These are phyloP conservation scores for Synergus gifuensis DNA, from an alignment of 2,888 invertebrate genomes.

Conservation along the genomic window DNA sequence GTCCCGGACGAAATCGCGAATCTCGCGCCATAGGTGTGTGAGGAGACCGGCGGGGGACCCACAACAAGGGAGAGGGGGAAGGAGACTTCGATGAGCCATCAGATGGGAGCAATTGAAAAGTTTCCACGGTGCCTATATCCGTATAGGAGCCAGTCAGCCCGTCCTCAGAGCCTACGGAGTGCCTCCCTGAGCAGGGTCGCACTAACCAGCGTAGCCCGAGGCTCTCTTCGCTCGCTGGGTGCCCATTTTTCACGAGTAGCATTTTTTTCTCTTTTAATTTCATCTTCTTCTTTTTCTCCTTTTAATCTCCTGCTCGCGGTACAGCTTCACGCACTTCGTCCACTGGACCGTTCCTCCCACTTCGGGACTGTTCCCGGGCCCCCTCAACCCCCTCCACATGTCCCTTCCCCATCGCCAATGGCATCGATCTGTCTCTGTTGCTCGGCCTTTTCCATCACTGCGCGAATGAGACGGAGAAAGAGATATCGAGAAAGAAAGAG, in stretches of 20 bases:
- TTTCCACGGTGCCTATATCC: slow-evolving; percentile 62
- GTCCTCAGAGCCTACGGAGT: slow-evolving; percentile 59
- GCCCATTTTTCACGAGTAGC: slow-evolving; percentile 74
- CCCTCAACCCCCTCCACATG: slow-evolving; percentile 24
- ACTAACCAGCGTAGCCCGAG: slow-evolving; percentile 71
- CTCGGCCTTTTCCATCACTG: slow-evolving; percentile 4
- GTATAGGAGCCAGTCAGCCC: slow-evolving; percentile 27
- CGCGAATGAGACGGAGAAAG: not conserved
- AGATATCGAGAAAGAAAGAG: not conserved
- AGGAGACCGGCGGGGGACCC: slow-evolving; percentile 28
- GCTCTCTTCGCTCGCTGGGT: slow-evolving; percentile 72
- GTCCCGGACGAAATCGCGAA: slow-evolving; percentile 46
- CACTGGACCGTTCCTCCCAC: slow-evolving; percentile 55
- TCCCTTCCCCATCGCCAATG: slow-evolving; percentile 47
- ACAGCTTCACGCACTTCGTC: slow-evolving; percentile 42
- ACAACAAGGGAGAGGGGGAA: slow-evolving; percentile 24
- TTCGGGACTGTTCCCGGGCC: slow-evolving; percentile 46
- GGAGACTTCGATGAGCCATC: slow-evolving; percentile 43
- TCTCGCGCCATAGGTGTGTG: slow-evolving; percentile 44
- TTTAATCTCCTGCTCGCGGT: slow-evolving; percentile 65
- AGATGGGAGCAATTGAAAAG: slow-evolving; percentile 65
- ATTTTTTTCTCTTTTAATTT: slow-evolving; percentile 64
- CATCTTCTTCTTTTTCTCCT: slow-evolving; percentile 67
- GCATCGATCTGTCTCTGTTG: slow-evolving; percentile 45
- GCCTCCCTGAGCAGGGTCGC: slow-evolving; percentile 72